phyloP scores from a whole-genome alignment of 2,113 vertebrate species.

The Herpetotheres cachinnans region DNA sequence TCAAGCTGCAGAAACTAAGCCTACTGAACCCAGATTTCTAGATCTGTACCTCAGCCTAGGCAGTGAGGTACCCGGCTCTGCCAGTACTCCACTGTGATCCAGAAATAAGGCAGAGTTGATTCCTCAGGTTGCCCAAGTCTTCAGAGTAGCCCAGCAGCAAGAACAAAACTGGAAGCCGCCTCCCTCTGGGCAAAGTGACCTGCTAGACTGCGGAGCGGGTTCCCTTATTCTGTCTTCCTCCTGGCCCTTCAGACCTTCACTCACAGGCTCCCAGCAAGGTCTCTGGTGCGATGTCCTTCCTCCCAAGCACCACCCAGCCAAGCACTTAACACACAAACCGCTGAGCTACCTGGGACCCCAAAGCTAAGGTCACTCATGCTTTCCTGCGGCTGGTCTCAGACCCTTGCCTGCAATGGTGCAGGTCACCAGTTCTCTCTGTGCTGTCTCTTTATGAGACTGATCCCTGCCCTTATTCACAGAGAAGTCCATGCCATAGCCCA shows the following conservation, averaged over 20 bases:
- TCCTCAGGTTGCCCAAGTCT: neutral
- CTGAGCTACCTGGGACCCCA: neutral
- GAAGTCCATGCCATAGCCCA: neutral
- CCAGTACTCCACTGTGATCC: neutral
- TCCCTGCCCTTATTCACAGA: neutral
- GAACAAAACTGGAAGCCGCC: neutral
- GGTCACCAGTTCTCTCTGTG: fast-evolving
- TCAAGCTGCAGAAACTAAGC: neutral
- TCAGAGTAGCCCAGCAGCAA: neutral
- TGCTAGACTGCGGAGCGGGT: neutral
- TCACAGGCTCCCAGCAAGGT: neutral
- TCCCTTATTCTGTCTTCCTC: neutral
- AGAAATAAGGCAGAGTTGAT: neutral
- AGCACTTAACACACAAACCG: fast-evolving
- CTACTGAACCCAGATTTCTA: neutral
- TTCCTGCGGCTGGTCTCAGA: neutral
- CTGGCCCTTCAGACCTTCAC: neutral
- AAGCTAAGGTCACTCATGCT: neutral
- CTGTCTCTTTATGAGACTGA: neutral
- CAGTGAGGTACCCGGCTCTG: neutral
- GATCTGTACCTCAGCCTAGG: neutral
- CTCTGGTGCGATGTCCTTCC: neutral
- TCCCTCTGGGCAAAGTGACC: neutral
- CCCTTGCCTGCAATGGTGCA: neutral
- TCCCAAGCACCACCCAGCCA: neutral